These are phyloP conservation scores for Strigamia crassipes DNA, from an alignment of 2,888 invertebrate genomes.

Conservation along the genomic window DNA sequence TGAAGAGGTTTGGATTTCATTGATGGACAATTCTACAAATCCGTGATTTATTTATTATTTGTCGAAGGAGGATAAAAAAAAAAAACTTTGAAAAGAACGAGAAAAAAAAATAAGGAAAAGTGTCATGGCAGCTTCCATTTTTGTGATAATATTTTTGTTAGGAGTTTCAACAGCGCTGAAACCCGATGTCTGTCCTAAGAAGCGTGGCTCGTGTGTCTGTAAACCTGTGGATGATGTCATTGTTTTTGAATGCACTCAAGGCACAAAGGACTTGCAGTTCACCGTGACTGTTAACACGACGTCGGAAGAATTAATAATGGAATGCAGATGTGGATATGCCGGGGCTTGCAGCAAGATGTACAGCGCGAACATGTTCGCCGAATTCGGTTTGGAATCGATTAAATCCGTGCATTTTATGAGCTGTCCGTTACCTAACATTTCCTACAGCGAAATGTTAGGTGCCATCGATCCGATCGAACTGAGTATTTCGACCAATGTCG, in stretches of 20 bases:
- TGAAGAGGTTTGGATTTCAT: background rate
- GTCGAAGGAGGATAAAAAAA: background rate
- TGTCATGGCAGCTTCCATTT: background rate
- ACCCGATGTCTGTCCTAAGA: background rate
- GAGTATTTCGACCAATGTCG: background rate
- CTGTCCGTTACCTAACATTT: constrained; percentile 39
- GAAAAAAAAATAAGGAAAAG: background rate
- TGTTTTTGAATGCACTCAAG: background rate
- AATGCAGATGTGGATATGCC: background rate
- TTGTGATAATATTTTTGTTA: background rate
- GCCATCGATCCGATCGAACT: background rate
- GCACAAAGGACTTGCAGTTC: background rate
- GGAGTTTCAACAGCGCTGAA: background rate
- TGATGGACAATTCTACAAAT: background rate
- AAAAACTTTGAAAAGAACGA: background rate
- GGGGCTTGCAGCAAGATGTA: background rate
- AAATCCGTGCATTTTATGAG: background rate
- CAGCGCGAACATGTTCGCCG: background rate
- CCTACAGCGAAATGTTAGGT: background rate
- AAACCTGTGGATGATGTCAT: background rate
- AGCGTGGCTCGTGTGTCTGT: background rate
- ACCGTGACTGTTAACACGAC: background rate
- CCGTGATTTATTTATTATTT: background rate
- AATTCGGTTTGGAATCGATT: background rate
- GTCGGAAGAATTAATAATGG: background rate